These are phyloP conservation scores for Sebastes ruberrimus DNA, from an alignment of 2,797 vertebrate genomes.

Conservation along the genomic window DNA sequence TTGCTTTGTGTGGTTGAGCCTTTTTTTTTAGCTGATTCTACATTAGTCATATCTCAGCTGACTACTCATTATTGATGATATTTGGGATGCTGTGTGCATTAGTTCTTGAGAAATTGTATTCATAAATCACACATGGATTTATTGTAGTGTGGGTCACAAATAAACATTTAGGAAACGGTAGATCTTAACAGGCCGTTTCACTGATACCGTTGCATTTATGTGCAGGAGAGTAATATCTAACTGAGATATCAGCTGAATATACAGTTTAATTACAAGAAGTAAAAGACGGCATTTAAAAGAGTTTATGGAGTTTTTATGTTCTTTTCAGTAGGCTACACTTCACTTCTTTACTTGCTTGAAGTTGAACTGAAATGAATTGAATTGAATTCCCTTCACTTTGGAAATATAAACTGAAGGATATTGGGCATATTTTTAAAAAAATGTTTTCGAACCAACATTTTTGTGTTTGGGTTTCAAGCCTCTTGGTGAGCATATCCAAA, in stretches of 20 bases:
- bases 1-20: constrained; percentile 22
- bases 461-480: not conserved
- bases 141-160: not conserved
- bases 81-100: constrained; percentile 17
- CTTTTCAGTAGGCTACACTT: not conserved
- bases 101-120: constrained; percentile 15
- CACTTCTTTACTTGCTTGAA: not conserved
- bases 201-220: not conserved
- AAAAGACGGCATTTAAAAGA: not conserved
- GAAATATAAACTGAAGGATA: not conserved
- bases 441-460: not conserved
- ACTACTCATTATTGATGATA: constrained; percentile 5
- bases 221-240: not conserved
- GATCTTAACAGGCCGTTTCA: not conserved
- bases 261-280: not conserved
- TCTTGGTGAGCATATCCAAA: not conserved
- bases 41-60: constrained; percentile 6
- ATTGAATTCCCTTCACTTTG: not conserved
- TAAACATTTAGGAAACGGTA: not conserved
- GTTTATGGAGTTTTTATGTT: not conserved
- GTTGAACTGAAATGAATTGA: not conserved
- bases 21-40: constrained; percentile 35
- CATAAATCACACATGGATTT: constrained; percentile 23
- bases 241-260: not conserved
- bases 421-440: not conserved